phyloP scores from a whole-genome alignment of 1,140 invertebrate genomes.

The Trichonephila clavipes region DNA sequence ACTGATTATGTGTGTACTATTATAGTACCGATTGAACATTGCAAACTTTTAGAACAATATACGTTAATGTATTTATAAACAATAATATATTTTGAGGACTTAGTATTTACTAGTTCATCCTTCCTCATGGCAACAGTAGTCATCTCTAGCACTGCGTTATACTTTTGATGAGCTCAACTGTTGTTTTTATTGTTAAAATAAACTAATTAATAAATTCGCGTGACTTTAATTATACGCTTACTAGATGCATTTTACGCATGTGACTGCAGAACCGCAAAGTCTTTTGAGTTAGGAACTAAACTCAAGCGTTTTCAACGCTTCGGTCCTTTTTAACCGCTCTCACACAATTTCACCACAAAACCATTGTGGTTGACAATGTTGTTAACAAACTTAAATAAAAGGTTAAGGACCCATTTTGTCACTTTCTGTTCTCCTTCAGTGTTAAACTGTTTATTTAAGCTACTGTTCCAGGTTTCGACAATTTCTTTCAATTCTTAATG shows the following conservation, averaged over 20 bases:
- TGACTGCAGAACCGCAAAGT: background rate
- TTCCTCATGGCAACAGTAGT: no score
- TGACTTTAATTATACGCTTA: conserved; percentile 1
- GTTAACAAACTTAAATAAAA: background rate
- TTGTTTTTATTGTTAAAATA: background rate
- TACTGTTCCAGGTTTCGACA: no score
- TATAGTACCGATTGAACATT: no score
- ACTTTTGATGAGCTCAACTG: no score
- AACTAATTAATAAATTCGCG: background rate
- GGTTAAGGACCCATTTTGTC: background rate
- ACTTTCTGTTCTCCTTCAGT: background rate
- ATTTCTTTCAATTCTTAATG: no score
- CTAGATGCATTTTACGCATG: background rate
- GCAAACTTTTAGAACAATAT: no score
- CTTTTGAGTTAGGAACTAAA: background rate
- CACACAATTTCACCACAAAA: background rate
- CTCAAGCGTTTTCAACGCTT: background rate
- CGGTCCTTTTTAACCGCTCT: background rate
- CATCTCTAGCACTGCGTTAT: no score
- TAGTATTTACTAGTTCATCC: no score
- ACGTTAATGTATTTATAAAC: no score
- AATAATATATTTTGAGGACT: no score
- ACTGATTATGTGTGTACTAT: no score
- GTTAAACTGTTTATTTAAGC: background rate
- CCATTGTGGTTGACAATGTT: conserved; percentile 8